Evolutionary conservation across 1,140 invertebrate species (phyloP).

Genomic region (Dufourea novaeangliae): DNA sequence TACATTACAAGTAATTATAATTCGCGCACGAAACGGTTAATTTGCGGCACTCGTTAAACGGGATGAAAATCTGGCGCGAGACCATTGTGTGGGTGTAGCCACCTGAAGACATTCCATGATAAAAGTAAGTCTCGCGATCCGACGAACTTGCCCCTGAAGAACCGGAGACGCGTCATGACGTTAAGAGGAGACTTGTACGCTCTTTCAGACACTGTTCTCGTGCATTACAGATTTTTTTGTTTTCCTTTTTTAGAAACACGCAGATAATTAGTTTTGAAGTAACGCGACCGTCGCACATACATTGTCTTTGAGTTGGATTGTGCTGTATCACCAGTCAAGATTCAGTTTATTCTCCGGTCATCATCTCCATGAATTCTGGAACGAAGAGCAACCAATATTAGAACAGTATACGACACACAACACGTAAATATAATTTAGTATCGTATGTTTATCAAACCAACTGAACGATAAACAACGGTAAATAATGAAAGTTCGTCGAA

Average conservation of each 20-base stretch:
- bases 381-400: conserved; percentile 70
- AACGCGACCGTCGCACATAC: conserved; percentile 41
- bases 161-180: conserved; percentile 53
- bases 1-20: conserved; percentile 36
- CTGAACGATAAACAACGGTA: too few species aligned
- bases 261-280: conserved; percentile 51
- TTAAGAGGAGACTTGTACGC: conserved; percentile 31
- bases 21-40: conserved; percentile 39
- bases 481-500: too few species aligned
- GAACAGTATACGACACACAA: not conserved
- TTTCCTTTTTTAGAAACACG: conserved; percentile 40
- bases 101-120: conserved; percentile 1
- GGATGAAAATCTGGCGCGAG: conserved; percentile 9
- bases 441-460: too few species aligned
- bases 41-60: conserved; percentile 22
- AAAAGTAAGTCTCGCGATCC: conserved; percentile 3
- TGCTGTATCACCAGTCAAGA: conserved; percentile 18
- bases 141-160: conserved; percentile 14
- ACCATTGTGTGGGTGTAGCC: not conserved
- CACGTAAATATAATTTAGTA: not conserved
- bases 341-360: conserved; percentile 92
- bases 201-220: conserved; percentile 43
- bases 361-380: conserved; percentile 98
- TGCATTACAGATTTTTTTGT: conserved; percentile 41
- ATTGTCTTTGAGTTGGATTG: conserved; percentile 46